phyloP scores from a whole-genome alignment of 2,888 invertebrate species.

The Proisotoma minuta region DNA sequence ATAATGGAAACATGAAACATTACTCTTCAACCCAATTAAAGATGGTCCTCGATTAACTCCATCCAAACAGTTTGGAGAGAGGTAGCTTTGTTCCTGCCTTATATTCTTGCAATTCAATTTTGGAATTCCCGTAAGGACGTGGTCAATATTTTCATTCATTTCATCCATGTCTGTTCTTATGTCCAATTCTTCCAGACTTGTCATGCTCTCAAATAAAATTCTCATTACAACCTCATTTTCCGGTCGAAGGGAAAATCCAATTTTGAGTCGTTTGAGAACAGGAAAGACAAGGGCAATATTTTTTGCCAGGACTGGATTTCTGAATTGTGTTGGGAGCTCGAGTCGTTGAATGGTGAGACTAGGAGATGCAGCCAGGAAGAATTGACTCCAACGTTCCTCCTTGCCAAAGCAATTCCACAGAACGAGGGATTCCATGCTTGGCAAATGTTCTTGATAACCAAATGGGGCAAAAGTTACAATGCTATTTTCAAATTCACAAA shows the following conservation, averaged over 20 bases:
- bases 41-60: slow-evolving; percentile 23
- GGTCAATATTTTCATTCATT: slow-evolving; percentile 35
- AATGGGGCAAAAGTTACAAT: slow-evolving; percentile 31
- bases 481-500: slow-evolving; percentile 31
- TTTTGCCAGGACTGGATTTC: slow-evolving; percentile 21
- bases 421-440: slow-evolving; percentile 15
- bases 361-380: slow-evolving; percentile 27
- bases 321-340: slow-evolving; percentile 35
- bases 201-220: slow-evolving; percentile 23
- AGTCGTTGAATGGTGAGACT: slow-evolving; percentile 17
- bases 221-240: slow-evolving; percentile 29
- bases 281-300: slow-evolving; percentile 29
- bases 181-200: slow-evolving; percentile 28
- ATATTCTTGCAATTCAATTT: slow-evolving; percentile 25
- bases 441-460: slow-evolving; percentile 31
- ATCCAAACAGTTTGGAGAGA: slow-evolving; percentile 13
- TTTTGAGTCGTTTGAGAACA: slow-evolving; percentile 22
- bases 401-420: slow-evolving; percentile 34
- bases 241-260: slow-evolving; percentile 33
- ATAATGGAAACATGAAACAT: too few relatives aligned
- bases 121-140: slow-evolving; percentile 31
- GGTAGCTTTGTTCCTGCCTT: slow-evolving; percentile 17
- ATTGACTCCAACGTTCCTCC: slow-evolving; percentile 21
- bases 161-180: slow-evolving; percentile 37
- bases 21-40: slow-evolving; percentile 26